Conservation (phyloP, 1,140 invertebrate species). For the Himalopsyche phryganea region DNA sequence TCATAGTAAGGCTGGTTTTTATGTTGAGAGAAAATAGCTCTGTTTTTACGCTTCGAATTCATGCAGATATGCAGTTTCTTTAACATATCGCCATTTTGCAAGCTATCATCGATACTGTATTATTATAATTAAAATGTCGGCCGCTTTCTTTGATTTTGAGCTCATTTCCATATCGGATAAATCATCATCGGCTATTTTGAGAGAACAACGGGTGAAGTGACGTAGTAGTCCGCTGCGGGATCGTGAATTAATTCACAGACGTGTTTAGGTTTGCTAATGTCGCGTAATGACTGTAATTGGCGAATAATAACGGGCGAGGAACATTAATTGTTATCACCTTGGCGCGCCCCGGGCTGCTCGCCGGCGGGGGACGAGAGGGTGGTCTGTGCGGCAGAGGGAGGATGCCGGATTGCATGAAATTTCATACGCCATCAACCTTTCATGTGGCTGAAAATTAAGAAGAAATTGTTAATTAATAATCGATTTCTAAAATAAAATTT, state of each 20-base stretch:
- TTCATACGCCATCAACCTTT: too few species aligned
- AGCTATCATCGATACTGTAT: too few species aligned
- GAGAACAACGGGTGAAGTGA: not conserved
- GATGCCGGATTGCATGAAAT: not conserved
- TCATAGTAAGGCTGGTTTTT: too few species aligned
- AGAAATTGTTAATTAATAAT: too few species aligned
- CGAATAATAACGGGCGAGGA: conserved; percentile 7
- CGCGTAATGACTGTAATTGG: conserved; percentile 19
- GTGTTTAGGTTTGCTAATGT: conserved; percentile 19
- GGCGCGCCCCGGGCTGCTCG: not conserved
- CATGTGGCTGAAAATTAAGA: too few species aligned
- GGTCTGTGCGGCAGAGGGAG: not conserved
- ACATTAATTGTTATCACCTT: conserved; percentile 27
- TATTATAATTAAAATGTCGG: not conserved
- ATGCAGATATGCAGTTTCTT: too few species aligned
- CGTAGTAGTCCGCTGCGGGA: not conserved
- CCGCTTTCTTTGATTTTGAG: not conserved
- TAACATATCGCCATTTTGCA: too few species aligned
- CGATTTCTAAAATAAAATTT: too few species aligned
- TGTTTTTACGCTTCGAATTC: too few species aligned
- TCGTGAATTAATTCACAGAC: conserved; percentile 25
- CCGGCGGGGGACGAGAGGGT: not conserved
- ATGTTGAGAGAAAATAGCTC: too few species aligned
- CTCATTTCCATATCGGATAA: not conserved
- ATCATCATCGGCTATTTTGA: not conserved